phyloP scores from a whole-genome alignment of 2,888 invertebrate species.

The Nasonia oneida region DNA sequence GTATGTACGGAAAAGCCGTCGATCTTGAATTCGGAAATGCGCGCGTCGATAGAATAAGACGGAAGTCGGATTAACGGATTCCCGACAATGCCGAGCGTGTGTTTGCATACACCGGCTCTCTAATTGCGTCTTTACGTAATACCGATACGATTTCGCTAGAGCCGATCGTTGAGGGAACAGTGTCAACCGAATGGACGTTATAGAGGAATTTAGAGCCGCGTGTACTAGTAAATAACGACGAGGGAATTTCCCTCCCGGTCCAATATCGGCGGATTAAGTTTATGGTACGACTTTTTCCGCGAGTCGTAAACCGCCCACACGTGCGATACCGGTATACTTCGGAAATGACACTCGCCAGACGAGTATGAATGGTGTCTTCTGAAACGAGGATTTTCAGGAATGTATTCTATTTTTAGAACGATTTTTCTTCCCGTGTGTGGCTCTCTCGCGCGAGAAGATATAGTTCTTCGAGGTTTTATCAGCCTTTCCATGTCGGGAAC shows the following conservation, averaged over 20 bases:
- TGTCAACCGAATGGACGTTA: background rate
- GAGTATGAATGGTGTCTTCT: too few species aligned
- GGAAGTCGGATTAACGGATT: background rate
- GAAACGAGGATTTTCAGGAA: background rate
- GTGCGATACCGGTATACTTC: background rate
- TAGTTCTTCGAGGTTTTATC: background rate
- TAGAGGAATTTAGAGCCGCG: background rate
- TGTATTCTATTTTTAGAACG: background rate
- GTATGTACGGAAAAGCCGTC: background rate
- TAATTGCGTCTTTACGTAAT: background rate
- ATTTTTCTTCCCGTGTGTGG: background rate
- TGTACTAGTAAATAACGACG: background rate
- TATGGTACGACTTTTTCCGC: background rate
- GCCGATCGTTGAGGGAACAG: background rate
- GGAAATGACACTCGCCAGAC: background rate
- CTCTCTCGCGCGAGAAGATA: background rate
- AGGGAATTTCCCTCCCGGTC: background rate
- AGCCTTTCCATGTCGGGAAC: background rate
- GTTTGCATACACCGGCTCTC: background rate
- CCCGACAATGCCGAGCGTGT: background rate
- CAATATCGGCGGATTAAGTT: background rate
- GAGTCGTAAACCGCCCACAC: background rate
- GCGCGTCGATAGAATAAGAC: background rate
- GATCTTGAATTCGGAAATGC: background rate
- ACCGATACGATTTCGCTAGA: background rate